Evolutionary conservation across 2,113 vertebrate genomes (phyloP), one percentile per base, ranked within the genome.

Genomic region (Brevimyrus niger): DNA sequence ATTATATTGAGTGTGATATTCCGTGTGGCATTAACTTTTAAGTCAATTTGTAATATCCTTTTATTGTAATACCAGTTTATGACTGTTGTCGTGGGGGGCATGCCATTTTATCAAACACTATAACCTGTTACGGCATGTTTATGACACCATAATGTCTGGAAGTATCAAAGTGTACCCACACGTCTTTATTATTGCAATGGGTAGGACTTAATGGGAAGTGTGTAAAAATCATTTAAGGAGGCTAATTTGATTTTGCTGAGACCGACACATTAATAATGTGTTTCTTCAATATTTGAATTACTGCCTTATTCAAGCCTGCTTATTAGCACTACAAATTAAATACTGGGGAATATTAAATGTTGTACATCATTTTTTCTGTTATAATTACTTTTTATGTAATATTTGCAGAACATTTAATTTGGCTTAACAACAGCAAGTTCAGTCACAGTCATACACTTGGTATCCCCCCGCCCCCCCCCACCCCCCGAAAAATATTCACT

Each of bases 381-480:
- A 80, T 38, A 19, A 80, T 80, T 42, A 80, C 35, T 19, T 38
- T 38, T 42, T 80, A 42, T 80, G 35, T 80, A 38, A 80, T 80
- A 80, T 42, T 80, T 80, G 73, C 73, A 80, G 73, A 80, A 80
- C 31, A 80, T 80, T 80, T 42, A 35, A 80, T 80, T 80, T 80
- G 73, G 35, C 42, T 80, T 42, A 80, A 42, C 15, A 80, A 42
- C 35, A 19, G 73, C 73, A 80, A 80, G 17, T 42, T 42, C 61
- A 80, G 35, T 42, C 73, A 80, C 69, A 76, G 11, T 38, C 35
- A 76, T 38, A 19, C 35, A 76, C 15, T 65, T 31, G 69, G 3
- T 13, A 31, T 11, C 15, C 4, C 4, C 3, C 11, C 2, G 7
- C 31, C 17, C 17, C 51, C 13, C 9, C 83, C 21, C 83, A 1